A percentile compares a stretch with the other conserved stretches of the same genome.
Conservation (phyloP, 2,888 invertebrate species). For the Eustalomyia histrio region DNA sequence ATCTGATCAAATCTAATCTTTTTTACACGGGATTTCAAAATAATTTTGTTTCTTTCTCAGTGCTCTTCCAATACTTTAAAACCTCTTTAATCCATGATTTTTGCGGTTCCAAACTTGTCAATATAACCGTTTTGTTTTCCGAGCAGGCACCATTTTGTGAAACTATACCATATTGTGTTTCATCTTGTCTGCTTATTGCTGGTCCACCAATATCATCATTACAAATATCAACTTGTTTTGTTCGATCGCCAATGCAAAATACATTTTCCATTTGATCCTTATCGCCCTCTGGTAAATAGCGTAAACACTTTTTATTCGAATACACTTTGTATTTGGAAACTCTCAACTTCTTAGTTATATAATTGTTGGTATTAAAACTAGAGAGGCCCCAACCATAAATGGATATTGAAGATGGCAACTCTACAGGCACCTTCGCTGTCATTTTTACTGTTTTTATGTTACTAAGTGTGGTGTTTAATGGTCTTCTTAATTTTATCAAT, state of each 20-base stretch:
- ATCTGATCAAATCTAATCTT: too few relatives aligned
- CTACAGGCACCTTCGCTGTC: slow-evolving; percentile 1
- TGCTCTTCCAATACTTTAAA: slow-evolving; percentile 18
- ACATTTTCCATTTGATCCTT: slow-evolving; percentile 1
- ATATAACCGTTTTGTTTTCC: slow-evolving; percentile 32
- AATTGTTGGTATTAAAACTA: slow-evolving; percentile 5
- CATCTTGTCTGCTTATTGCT: slow-evolving; percentile 12
- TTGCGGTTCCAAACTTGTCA: slow-evolving; percentile 31
- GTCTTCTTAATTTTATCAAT: slow-evolving; percentile 25
- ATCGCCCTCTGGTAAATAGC: slow-evolving; percentile 32
- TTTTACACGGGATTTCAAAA: too few relatives aligned
- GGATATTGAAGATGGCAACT: slow-evolving; percentile 38
- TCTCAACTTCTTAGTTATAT: slow-evolving; percentile 49
- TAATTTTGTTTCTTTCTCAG: too few relatives aligned
- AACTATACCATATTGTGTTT: slow-evolving; percentile 45
- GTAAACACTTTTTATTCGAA: slow-evolving; percentile 47
- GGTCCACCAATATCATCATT: slow-evolving; percentile 58
- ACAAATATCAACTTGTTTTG: slow-evolving; percentile 50
- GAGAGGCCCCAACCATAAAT: slow-evolving; percentile 55
- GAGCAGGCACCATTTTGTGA: slow-evolving; percentile 46
- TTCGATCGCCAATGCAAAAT: slow-evolving; percentile 57
- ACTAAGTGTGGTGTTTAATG: slow-evolving; percentile 25
- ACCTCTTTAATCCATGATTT: slow-evolving; percentile 42
- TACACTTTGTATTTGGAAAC: slow-evolving; percentile 51
- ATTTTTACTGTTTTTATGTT: slow-evolving; percentile 19